Evolutionary conservation across 2,888 invertebrate species (phyloP).

Genomic region (Parnassius mnemosyne): DNA sequence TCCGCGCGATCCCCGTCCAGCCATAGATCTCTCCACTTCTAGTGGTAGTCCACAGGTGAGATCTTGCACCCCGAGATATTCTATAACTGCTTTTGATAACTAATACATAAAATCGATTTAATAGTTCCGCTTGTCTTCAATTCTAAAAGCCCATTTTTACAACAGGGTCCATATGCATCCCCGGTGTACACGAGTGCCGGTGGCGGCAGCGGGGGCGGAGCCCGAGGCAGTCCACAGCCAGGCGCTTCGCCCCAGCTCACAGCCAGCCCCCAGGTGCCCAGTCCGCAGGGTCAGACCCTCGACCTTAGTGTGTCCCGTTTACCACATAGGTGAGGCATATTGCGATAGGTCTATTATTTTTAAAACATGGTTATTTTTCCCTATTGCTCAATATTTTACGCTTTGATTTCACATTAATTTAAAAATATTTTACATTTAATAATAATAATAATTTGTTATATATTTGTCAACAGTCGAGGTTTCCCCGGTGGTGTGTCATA

Average conservation of each 20-base stretch:
- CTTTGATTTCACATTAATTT: slow-evolving; percentile 9
- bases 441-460: background rate
- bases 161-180: slow-evolving; percentile 87
- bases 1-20: slow-evolving; percentile 89
- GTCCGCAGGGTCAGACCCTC: slow-evolving; percentile 94
- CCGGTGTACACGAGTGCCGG: slow-evolving; percentile 89
- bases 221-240: slow-evolving; percentile 90
- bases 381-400: background rate
- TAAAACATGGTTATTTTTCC: slow-evolving; percentile 12
- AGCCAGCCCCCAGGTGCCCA: slow-evolving; percentile 93
- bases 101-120: slow-evolving; percentile 18
- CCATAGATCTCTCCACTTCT: slow-evolving; percentile 92
- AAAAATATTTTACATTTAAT: slow-evolving; percentile 2
- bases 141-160: slow-evolving; percentile 57
- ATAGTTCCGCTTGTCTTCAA: slow-evolving; percentile 14
- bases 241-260: slow-evolving; percentile 90
- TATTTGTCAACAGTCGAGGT: slow-evolving; percentile 70
- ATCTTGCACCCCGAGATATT: slow-evolving; percentile 27
- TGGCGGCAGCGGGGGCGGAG: slow-evolving; percentile 84
- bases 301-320: slow-evolving; percentile 93
- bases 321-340: slow-evolving; percentile 87
- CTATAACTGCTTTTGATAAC: slow-evolving; percentile 7
- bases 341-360: slow-evolving; percentile 29
- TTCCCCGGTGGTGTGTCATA: slow-evolving; percentile 86
- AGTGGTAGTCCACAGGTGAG: slow-evolving; percentile 93